phyloP scores from a whole-genome alignment of 2,113 vertebrate species.

The Hemiscyllium ocellatum region DNA sequence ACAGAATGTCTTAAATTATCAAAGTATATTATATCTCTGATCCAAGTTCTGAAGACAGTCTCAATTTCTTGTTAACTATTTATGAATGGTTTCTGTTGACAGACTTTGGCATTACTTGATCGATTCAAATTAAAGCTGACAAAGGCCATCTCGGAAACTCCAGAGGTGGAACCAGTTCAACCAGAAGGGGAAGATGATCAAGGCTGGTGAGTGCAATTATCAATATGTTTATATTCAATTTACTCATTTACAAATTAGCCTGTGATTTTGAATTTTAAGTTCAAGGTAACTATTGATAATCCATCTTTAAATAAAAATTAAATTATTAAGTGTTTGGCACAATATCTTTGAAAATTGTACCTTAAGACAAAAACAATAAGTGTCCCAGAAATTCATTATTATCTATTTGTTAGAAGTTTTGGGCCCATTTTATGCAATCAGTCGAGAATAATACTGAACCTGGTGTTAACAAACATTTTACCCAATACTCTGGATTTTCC shows the following conservation, averaged over 20 bases:
- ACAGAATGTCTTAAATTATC: not conserved
- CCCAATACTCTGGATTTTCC: too few species aligned
- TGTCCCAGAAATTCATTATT: not conserved
- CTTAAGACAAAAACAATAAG: too few species aligned
- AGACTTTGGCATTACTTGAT: constrained; percentile 83
- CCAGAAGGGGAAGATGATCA: constrained; percentile 75
- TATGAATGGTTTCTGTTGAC: constrained; percentile 46
- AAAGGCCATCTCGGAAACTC: constrained; percentile 78
- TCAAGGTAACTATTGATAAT: not conserved
- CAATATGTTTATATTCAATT: not conserved
- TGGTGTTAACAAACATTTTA: too few species aligned
- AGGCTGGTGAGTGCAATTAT: constrained; percentile 75
- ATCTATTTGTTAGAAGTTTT: not conserved
- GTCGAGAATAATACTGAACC: too few species aligned
- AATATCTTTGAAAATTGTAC: not conserved
- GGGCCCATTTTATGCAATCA: not conserved
- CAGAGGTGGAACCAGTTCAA: constrained; percentile 64
- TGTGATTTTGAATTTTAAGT: not conserved
- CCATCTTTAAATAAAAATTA: not conserved
- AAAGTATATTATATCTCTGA: not conserved
- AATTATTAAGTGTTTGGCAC: not conserved
- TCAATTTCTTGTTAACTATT: constrained; percentile 4
- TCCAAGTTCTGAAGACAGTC: not conserved
- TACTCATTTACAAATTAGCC: not conserved
- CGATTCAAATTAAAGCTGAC: constrained; percentile 84